Base-by-base conservation (phyloP, 23 tunicate species). In the Pegea sp. region DNA sequence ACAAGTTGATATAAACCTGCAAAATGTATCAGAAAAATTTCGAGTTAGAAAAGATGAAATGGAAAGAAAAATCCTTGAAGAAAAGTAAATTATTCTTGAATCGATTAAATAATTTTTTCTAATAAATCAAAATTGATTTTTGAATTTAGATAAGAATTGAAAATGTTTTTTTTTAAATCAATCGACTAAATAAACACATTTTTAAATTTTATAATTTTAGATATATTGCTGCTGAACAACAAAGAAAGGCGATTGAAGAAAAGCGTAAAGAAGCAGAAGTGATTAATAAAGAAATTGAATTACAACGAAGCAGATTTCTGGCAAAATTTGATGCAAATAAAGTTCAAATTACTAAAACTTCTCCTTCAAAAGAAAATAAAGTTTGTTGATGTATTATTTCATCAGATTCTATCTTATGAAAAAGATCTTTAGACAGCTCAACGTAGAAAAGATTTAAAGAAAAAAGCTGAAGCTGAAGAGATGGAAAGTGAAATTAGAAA, bases 331-430 rank as follows among this genome's bases (percentile, higher is more conserved):
- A 71, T 61, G 93, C 93, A 7, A 80, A 79, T 8, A 64, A 68
- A 1, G 93, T 80, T 1, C 93, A 80, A 33, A 80, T 80, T 49
- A 79, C 93, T 0, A 80, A 80, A 55, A 79, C 93, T n/a, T 77
- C 91, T 7, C 80, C 93, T 27, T 26, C 65, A 24, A 80, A 80
- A 62, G 46, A 38, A 8, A 38, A 8, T 38, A 16, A 11, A 38
- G 46, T 8, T 38, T 8, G 16, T 38, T 38, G 46, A 38, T 8
- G 16, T 8, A 38, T 38, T 8, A 16, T 38, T 38, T 38, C 16
- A 16, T 16, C 6, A 50, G 6, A 11, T 50, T 23, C 28, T 55
- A 18, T 28, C 30, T 24, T 52, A 21, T 59, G 46, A 38, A 38
- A 38, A 38, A 8, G 16, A 22, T 28, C 2, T 63, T 13, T 54